These are phyloP conservation scores for Ceratothoa steindachneri DNA, from an alignment of 2,888 invertebrate species.

Conservation along the genomic window DNA sequence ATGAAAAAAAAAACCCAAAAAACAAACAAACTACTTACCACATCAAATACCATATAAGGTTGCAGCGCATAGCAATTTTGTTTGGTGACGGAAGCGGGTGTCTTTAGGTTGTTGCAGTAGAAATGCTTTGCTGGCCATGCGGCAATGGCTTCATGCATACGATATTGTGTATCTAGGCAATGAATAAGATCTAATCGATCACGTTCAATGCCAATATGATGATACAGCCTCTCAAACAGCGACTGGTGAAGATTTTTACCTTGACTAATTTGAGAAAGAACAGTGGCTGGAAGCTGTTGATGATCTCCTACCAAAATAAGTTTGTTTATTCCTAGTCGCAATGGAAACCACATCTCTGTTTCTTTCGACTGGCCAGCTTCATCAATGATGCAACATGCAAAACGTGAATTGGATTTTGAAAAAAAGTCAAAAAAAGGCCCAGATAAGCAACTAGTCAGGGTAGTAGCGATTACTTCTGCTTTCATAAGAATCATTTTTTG, in stretches of 20 bases:
- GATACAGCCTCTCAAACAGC: constrained; percentile 67
- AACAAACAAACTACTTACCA: constrained; percentile 51
- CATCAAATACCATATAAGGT: constrained; percentile 63
- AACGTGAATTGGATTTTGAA: neutral
- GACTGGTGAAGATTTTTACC: constrained; percentile 68
- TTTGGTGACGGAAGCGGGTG: constrained; percentile 40
- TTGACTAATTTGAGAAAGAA: constrained; percentile 70
- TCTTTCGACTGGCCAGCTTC: constrained; percentile 85
- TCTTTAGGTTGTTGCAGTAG: constrained; percentile 61
- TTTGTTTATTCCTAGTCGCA: constrained; percentile 68
- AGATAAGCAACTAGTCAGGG: constrained; percentile 59
- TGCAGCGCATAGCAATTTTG: constrained; percentile 54
- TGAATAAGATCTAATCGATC: constrained; percentile 20
- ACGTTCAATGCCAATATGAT: constrained; percentile 54
- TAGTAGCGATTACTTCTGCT: constrained; percentile 69
- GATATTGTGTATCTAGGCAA: constrained; percentile 62
- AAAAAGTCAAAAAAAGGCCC: neutral
- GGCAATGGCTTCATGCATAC: constrained; percentile 79
- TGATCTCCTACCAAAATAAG: constrained; percentile 82
- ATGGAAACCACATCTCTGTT: constrained; percentile 73
- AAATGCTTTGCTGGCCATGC: constrained; percentile 72
- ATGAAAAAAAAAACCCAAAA: no score
- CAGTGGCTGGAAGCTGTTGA: constrained; percentile 75
- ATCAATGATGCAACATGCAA: constrained; percentile 68
- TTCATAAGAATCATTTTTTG: constrained; percentile 50